phyloP scores from a whole-genome alignment of 2,797 vertebrate species.

The Masticophis lateralis region DNA sequence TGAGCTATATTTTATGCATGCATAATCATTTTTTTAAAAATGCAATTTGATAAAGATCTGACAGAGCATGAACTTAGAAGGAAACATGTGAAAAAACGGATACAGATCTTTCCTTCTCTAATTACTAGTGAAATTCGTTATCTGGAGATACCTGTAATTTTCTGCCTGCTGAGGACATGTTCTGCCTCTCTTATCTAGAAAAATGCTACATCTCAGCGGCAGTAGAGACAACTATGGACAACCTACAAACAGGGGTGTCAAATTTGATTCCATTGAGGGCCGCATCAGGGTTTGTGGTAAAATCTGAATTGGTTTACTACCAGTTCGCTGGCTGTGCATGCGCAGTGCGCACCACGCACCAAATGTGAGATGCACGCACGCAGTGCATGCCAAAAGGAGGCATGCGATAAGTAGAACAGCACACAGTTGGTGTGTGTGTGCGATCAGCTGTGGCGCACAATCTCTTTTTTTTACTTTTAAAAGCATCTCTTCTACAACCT shows the following conservation, averaged over 20 bases:
- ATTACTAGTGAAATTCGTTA: not conserved
- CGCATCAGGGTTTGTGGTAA: no score
- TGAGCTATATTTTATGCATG: not conserved
- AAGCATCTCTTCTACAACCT: no score
- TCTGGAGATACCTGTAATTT: not conserved
- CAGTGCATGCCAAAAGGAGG: no score
- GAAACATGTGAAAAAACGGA: not conserved
- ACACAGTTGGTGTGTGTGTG: no score
- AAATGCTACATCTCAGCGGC: not conserved
- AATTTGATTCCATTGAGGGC: no score
- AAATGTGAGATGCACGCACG: no score
- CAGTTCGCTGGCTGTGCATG: no score
- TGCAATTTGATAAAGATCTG: not conserved
- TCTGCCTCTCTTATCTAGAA: not conserved
- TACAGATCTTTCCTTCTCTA: not conserved
- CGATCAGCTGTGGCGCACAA: no score
- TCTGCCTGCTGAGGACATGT: not conserved
- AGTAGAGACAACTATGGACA: not conserved
- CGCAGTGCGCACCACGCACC: no score
- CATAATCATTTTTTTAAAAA: not conserved
- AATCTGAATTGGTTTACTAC: no score
- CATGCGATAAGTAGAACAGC: no score
- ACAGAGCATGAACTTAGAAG: not conserved
- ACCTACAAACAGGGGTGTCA: not conserved
- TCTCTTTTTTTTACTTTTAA: no score